These are phyloP conservation scores for Volucella inflata DNA, from an alignment of 2,888 invertebrate species.

Conservation along the genomic window DNA sequence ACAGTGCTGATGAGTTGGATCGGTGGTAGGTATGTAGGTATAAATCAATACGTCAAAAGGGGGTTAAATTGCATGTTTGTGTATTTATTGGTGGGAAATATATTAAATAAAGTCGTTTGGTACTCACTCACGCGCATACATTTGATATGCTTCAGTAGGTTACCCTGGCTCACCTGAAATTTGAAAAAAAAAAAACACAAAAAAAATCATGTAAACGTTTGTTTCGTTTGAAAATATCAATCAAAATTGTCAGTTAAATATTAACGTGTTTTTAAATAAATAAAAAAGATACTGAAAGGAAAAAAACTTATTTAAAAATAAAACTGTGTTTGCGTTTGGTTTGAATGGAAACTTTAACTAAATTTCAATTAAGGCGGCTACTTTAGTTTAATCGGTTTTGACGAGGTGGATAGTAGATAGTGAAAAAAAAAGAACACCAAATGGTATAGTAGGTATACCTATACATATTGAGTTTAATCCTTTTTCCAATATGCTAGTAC, in stretches of 20 bases:
- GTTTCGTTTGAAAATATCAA: no score
- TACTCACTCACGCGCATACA: conserved; percentile 52
- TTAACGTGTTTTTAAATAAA: no score
- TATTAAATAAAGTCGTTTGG: conserved; percentile 39
- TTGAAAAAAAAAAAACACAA: conserved; percentile 35
- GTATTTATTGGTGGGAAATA: conserved; percentile 54
- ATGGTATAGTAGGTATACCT: no score
- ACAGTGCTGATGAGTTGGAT: no score
- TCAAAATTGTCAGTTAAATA: no score
- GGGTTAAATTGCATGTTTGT: conserved; percentile 49
- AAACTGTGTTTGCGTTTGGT: neutral
- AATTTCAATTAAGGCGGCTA: neutral
- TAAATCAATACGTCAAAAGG: conserved; percentile 59
- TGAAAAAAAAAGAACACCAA: neutral
- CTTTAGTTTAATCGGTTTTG: neutral
- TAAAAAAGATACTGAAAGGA: no score
- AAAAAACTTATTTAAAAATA: neutral
- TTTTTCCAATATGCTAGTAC: conserved; percentile 18
- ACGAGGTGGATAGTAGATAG: neutral
- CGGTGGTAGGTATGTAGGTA: neutral
- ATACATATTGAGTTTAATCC: conserved; percentile 17
- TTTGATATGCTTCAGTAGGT: conserved; percentile 31
- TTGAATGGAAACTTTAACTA: neutral
- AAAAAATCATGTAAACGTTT: neutral
- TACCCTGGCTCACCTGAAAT: conserved; percentile 58